A percentile compares a stretch with the other conserved stretches of the same genome.
Conservation (phyloP, 2,888 invertebrate species). For the Venustoraphidia nigricollis region DNA sequence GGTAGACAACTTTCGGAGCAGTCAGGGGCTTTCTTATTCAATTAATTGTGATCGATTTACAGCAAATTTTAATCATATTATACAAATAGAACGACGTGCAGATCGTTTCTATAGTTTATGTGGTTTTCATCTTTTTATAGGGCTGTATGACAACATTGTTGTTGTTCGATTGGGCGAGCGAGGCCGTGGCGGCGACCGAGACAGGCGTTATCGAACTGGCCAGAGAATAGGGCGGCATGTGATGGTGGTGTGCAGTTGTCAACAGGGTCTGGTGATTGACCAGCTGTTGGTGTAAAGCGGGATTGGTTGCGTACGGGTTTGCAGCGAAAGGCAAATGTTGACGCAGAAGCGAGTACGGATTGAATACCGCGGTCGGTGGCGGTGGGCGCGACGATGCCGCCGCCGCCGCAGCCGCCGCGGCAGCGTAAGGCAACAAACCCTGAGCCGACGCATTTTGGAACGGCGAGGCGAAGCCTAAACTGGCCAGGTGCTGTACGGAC, state of each 20-base stretch:
- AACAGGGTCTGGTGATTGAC: slow-evolving; percentile 22
- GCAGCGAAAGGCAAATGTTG: slow-evolving; percentile 14
- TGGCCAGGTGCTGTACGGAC: slow-evolving; percentile 19
- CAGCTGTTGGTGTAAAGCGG: slow-evolving; percentile 26
- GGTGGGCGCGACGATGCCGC: slow-evolving; percentile 20
- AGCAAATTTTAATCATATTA: too few species aligned
- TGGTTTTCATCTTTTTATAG: slow-evolving; percentile 84
- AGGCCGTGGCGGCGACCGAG: slow-evolving; percentile 26
- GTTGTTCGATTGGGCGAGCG: slow-evolving; percentile 31
- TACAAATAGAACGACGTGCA: too few species aligned
- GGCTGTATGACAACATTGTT: slow-evolving; percentile 54
- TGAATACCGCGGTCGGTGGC: slow-evolving; percentile 24
- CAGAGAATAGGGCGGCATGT: slow-evolving; percentile 13
- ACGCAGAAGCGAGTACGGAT: slow-evolving; percentile 32
- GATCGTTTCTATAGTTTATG: slow-evolving; percentile 31
- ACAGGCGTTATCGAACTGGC: slow-evolving; percentile 19
- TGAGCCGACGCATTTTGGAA: slow-evolving; percentile 20
- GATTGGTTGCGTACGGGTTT: slow-evolving; percentile 32
- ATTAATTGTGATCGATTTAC: too few species aligned
- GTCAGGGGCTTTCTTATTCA: too few species aligned
- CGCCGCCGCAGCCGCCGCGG: slow-evolving; percentile 13
- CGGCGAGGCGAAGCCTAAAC: slow-evolving; percentile 19
- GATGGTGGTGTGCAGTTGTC: slow-evolving; percentile 13
- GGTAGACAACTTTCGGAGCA: too few species aligned
- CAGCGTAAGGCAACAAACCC: slow-evolving; percentile 1